These are phyloP conservation scores for Hapalemur alaotrensis DNA, from an alignment of 2,797 vertebrate species.

Conservation along the genomic window DNA sequence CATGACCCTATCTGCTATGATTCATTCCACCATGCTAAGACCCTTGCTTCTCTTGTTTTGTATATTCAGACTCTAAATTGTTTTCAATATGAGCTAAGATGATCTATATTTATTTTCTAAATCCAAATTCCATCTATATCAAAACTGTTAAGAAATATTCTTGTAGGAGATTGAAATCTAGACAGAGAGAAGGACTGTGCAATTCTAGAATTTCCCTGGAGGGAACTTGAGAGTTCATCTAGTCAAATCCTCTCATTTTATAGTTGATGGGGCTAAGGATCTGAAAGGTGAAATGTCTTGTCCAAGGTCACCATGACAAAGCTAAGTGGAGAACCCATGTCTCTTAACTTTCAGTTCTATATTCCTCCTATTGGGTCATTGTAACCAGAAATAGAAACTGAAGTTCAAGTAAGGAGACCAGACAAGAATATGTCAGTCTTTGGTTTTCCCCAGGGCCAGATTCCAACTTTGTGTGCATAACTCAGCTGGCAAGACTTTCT, in stretches of 20 bases:
- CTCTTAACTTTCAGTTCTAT: constrained; percentile 24
- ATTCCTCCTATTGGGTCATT: background rate
- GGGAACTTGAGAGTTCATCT: background rate
- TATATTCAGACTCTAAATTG: constrained; percentile 1
- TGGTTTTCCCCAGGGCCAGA: constrained; percentile 45
- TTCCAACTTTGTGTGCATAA: background rate
- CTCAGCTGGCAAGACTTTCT: background rate
- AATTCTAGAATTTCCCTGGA: constrained; percentile 30
- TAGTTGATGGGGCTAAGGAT: background rate
- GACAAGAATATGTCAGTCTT: constrained; percentile 14
- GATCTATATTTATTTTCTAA: background rate
- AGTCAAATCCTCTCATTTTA: background rate
- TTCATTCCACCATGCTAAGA: background rate
- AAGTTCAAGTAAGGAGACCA: constrained; percentile 36
- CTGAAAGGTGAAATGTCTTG: background rate
- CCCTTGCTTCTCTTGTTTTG: background rate
- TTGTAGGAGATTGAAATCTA: constrained; percentile 11
- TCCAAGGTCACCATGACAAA: background rate
- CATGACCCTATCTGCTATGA: background rate
- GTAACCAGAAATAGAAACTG: constrained; percentile 39
- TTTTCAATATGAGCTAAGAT: background rate
- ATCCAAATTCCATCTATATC: constrained; percentile 12
- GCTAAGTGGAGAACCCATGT: background rate
- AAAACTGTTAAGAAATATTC: constrained; percentile 11
- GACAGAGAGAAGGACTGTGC: background rate